phyloP scores from a whole-genome alignment of 2,113 vertebrate genomes.

The Petrocephalus zakoni region DNA sequence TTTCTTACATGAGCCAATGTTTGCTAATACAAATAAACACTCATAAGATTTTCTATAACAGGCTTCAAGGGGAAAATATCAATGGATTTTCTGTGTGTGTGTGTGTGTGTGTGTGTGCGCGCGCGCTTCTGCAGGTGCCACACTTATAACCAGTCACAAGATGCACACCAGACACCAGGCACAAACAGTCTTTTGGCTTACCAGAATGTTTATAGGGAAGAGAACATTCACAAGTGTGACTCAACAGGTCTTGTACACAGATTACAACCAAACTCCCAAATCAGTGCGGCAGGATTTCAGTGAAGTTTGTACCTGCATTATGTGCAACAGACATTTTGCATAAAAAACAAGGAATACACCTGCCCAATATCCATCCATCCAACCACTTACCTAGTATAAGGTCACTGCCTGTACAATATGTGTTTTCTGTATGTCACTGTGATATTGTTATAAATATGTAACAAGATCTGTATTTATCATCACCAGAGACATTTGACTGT shows the following conservation, averaged over 20 bases:
- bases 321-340: not conserved
- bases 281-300: not conserved
- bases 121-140: not conserved
- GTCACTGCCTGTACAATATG: not conserved
- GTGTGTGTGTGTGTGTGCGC: not conserved
- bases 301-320: not conserved
- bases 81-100: not conserved
- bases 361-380: not conserved
- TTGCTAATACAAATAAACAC: not conserved
- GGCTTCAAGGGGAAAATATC: not conserved
- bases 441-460: not conserved
- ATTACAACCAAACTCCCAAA: not conserved
- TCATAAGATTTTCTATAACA: not conserved
- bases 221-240: not conserved
- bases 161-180: conserved; percentile 24
- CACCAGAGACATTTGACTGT: not conserved
- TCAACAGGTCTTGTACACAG: conserved; percentile 3
- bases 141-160: conserved; percentile 14
- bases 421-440: not conserved
- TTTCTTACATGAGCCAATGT: not conserved
- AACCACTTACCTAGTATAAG: not conserved
- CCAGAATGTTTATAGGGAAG: not conserved
- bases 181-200: conserved; percentile 14
- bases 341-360: not conserved
- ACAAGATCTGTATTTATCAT: not conserved